phyloP scores from a whole-genome alignment of 1,140 invertebrate genomes.

The Dendroctonus valens region DNA sequence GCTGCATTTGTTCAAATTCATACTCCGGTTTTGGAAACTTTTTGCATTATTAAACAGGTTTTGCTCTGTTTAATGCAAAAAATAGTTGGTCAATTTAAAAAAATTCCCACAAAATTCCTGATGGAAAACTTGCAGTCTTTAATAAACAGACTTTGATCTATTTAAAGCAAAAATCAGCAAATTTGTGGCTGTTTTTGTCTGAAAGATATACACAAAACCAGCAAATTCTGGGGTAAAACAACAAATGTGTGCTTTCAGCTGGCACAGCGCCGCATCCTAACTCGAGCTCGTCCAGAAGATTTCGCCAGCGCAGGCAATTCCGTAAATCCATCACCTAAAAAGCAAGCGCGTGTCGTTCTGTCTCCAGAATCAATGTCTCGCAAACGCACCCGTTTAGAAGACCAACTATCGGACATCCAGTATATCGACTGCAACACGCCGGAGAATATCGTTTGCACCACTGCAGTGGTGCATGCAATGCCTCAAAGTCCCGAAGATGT shows the following conservation, averaged over 20 bases:
- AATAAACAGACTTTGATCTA: too few species aligned
- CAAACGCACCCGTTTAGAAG: slow-evolving; percentile 60
- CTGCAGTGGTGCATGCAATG: slow-evolving; percentile 41
- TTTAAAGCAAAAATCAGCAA: too few species aligned
- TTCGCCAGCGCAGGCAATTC: slow-evolving; percentile 54
- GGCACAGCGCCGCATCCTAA: slow-evolving; percentile 48
- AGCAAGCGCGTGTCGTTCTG: slow-evolving; percentile 55
- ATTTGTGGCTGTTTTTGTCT: too few species aligned
- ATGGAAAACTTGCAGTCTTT: too few species aligned
- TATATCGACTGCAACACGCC: slow-evolving; percentile 65
- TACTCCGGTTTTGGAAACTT: not conserved
- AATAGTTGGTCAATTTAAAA: too few species aligned
- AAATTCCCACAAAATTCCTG: too few species aligned
- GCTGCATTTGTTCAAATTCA: not conserved
- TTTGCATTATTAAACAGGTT: too few species aligned
- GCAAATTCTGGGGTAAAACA: too few species aligned
- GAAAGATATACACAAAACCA: too few species aligned
- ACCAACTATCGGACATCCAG: slow-evolving; percentile 61
- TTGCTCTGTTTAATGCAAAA: too few species aligned
- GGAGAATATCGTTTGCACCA: slow-evolving; percentile 50
- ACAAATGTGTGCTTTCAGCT: too few species aligned
- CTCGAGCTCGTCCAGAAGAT: slow-evolving; percentile 52
- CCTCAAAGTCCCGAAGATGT: slow-evolving; percentile 30
- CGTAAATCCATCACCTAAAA: slow-evolving; percentile 57
- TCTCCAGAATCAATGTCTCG: slow-evolving; percentile 52